Evolutionary conservation across 2,113 vertebrate genomes (phyloP).

Genomic region (Andinoacara biseriatus): DNA sequence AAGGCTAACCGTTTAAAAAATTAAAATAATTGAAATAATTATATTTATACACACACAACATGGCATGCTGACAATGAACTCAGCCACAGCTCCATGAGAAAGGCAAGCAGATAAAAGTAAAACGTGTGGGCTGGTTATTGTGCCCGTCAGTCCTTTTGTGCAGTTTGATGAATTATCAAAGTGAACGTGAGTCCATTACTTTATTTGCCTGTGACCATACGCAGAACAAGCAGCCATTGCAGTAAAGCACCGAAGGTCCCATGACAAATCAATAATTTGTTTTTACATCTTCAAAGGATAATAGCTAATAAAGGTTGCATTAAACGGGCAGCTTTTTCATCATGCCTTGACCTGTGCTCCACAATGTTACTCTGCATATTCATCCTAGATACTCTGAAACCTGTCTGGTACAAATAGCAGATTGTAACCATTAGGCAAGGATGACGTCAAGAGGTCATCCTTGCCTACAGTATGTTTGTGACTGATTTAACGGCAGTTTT

Average conservation of each 20-base stretch:
- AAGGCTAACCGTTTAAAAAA: background rate
- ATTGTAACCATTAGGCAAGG: background rate
- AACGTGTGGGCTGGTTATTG: background rate
- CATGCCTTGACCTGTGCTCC: background rate
- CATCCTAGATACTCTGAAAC: background rate
- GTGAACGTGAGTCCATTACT: background rate
- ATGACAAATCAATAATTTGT: background rate
- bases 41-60: too few relatives aligned
- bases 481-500: constrained; percentile 2
- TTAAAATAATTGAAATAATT: too few relatives aligned
- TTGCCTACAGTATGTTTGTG: background rate
- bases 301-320: constrained; percentile 11
- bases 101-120: constrained; percentile 7
- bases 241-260: background rate
- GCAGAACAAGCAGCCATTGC: background rate
- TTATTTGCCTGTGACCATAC: background rate
- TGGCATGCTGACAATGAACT: background rate
- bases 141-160: background rate
- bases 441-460: background rate
- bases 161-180: background rate
- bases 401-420: background rate
- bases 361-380: background rate
- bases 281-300: background rate
- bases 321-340: background rate
- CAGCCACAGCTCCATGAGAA: background rate